Evolutionary conservation across 2,888 invertebrate species (phyloP).

Genomic region (Dromius quadrimaculatus): DNA sequence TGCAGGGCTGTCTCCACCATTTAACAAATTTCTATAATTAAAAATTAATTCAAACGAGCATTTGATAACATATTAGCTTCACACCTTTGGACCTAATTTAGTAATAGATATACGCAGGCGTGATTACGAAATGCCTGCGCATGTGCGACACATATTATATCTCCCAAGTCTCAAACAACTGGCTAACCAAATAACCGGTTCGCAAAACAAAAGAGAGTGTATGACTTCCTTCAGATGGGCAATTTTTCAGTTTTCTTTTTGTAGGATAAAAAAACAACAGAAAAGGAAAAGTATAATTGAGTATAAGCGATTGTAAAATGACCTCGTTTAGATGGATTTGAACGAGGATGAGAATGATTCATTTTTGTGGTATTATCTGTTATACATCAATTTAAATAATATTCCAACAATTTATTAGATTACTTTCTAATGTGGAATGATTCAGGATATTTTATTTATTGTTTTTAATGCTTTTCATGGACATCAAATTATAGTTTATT

Average conservation of each 20-base stretch:
- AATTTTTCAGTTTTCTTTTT: slow-evolving; percentile 13
- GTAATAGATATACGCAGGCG: neutral
- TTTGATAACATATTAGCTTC: neutral
- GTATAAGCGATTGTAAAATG: neutral
- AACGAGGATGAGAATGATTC: slow-evolving; percentile 1
- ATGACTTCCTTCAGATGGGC: slow-evolving; percentile 16
- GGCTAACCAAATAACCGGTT: slow-evolving; percentile 30
- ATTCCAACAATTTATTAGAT: too few relatives aligned
- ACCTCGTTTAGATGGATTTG: slow-evolving; percentile 11
- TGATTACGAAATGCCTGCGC: slow-evolving; percentile 14
- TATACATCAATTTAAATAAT: too few relatives aligned
- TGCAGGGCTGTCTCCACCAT: neutral
- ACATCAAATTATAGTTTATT: too few relatives aligned
- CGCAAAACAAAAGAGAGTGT: slow-evolving; percentile 29
- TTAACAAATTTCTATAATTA: too few relatives aligned
- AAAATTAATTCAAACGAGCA: neutral
- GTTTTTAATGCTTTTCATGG: too few relatives aligned
- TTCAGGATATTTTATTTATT: too few relatives aligned
- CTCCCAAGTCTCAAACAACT: slow-evolving; percentile 20
- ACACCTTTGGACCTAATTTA: neutral
- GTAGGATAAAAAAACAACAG: neutral
- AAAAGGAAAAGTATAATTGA: slow-evolving; percentile 12
- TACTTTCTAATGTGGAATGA: too few relatives aligned
- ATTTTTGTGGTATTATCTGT: neutral
- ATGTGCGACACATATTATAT: neutral